These are phyloP conservation scores for Temnothorax ravouxi DNA, from an alignment of 2,888 invertebrate genomes.

Conservation along the genomic window DNA sequence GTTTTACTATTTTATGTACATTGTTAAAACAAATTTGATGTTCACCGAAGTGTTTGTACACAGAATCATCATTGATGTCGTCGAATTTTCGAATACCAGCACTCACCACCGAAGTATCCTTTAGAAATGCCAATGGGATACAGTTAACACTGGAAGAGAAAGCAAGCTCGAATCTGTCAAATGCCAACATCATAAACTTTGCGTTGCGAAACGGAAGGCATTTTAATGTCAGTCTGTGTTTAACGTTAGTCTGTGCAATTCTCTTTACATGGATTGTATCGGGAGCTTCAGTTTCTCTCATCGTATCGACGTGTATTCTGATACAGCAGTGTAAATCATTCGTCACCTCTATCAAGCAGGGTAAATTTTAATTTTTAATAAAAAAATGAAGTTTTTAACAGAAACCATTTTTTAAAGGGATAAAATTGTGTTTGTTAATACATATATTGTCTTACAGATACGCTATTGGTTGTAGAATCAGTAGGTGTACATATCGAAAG, in stretches of 20 bases:
- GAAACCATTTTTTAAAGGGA: not conserved
- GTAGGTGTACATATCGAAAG: slow-evolving; percentile 83
- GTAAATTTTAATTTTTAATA: slow-evolving; percentile 62
- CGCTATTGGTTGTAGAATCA: slow-evolving; percentile 81
- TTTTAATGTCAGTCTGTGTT: slow-evolving; percentile 63
- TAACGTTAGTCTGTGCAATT: slow-evolving; percentile 67
- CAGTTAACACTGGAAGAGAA: slow-evolving; percentile 65
- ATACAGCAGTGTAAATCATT: slow-evolving; percentile 71
- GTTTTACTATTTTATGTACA: not conserved
- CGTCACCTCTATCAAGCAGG: slow-evolving; percentile 75
- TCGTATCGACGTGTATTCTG: slow-evolving; percentile 62
- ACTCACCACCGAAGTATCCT: slow-evolving; percentile 55
- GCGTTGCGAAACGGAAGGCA: slow-evolving; percentile 66
- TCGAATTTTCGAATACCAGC: slow-evolving; percentile 50
- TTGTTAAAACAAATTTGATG: not conserved
- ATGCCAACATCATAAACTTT: slow-evolving; percentile 76
- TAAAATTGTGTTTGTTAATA: not conserved
- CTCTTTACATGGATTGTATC: slow-evolving; percentile 68
- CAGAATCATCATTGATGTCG: slow-evolving; percentile 71
- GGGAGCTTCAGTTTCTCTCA: slow-evolving; percentile 56
- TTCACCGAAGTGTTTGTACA: not conserved
- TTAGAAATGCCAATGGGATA: slow-evolving; percentile 71
- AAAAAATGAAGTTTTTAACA: not conserved
- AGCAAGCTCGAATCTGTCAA: slow-evolving; percentile 29
- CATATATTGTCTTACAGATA: slow-evolving; percentile 76